Base-by-base conservation (phyloP, 1,140 invertebrate genomes). In the Whitmania pigra region DNA sequence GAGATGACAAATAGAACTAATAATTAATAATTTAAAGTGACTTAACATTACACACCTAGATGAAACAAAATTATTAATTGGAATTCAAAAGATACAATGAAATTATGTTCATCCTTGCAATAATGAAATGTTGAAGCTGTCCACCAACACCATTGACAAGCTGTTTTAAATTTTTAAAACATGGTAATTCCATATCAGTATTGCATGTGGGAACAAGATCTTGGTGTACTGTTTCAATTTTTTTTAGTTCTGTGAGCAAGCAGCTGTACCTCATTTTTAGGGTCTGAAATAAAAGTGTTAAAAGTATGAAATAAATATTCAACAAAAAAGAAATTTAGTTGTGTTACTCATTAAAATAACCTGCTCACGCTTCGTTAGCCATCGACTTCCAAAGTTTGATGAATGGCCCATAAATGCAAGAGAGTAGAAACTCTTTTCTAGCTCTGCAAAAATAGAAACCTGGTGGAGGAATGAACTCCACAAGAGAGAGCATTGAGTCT, bases 61-160 rank as follows among this genome's bases (percentile, higher is more conserved):
- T 2, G 20, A 57, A 57, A 9, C 7, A 63, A 63, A 25, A 63
- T 22, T 15, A 63, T 25, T 63, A 0, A 13, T 18, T 63, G 7
- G 29, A 63, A 13, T 4, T 25, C 11, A 11, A 31, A 63, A 31
- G 22, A 63, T 25, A 63, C 57, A 63, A 63, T 63, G 57, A 63
- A 11, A 63, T 63, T 25, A 31, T 63, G 57, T 63, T 63, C 57
- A 63, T 63, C 57, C 57, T 63, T 63, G 57, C 57, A 63, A 63
- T 7, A 25, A 63, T 31, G 29, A 63, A 63, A 63, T 63, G 57
- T 31, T 63, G 57, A 63, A 63, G 57, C 57, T 63, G 57, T 63
- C 29, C 57, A 63, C 57, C 22, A 63, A 63, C 57, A 63, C 22
- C 18, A 18, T 31, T 31, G 57, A 31, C 57, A 63, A 63, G 57